Evolutionary conservation across 2,888 invertebrate genomes (phyloP), one percentile per base, ranked within the genome.

Genomic region (Scaptomyza tumidula): DNA sequence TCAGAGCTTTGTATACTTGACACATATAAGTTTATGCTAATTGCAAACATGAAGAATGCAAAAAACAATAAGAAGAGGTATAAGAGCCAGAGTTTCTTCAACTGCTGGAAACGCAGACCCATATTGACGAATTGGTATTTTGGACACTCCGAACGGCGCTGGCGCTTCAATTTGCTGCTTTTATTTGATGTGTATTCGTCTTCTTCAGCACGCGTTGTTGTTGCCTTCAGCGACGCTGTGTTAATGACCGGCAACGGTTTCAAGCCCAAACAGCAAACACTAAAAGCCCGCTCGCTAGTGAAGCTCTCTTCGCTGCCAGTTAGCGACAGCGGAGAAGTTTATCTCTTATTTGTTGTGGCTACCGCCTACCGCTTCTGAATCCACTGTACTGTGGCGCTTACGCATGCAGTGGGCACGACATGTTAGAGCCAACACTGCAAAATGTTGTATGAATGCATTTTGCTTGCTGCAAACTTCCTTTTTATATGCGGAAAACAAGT

Each of bases 41-140:
- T 79, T 45, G 92, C 91, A 66, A 92, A 92, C 91, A 92, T 92
- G 60, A 92, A 92, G 79, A 92, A 92, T 59, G 92, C 90, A 76
- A 92, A 92, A 75, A 92, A 92, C 61, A 92, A 59, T 59, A 92
- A 82, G 72, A 92, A 92, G 56, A 92, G 74, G 73, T 92, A 92
- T 46, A 92, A 63, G 11, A 92, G 80, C 92, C 92, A 92, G 10
- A 92, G 81, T 68, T 92, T 92, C 69, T 90, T 89, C 16, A 92
- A 76, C 77, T 91, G 89, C 44, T 92, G 90, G 71, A 91, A 92
- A 43, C 84, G 89, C 55, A 91, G 83, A 50, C 92, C 91, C 91
- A 91, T 91, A 65, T 71, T 81, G 50, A 43, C 43, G 48, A 43
- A 59, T 44, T 39, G 49, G 14, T 77, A 41, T 77, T 60, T 63